Evolutionary conservation across 2,797 vertebrate genomes (phyloP), one percentile per base, ranked within the genome.

Genomic region (Aphelocoma californica): DNA sequence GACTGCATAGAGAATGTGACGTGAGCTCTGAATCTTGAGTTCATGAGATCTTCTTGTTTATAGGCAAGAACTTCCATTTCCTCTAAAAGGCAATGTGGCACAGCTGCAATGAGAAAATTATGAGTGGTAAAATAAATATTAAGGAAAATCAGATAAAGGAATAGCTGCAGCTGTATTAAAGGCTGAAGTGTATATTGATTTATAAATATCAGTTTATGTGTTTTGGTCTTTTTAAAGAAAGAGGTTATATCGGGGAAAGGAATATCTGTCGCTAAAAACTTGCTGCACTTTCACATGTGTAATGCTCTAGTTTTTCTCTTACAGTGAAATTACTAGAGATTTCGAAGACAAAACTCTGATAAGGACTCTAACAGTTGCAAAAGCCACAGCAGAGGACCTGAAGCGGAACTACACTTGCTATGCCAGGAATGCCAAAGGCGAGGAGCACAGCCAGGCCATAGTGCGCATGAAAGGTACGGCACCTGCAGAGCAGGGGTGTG

Each of bases 381-480:
- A 98, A 75, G 97, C 99, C 75, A 98, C 95, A 15, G 44, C 97
- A 1, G 97, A 98, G 34, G 99, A 99, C 88, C 96, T 99, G 96
- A 97, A 95, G 86, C 93, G 94, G 29, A 98, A 98, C 93, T 99
- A 98, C 29, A 98, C 98, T 73, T 99, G 99, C 95, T 98, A 98
- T 0, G 98, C 98, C 80, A 98, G 80, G 86, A 99, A 99, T 10
- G 42, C 71, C 38, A 78, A 12, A 53, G 99, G 98, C 29, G 93
- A 94, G 31, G 86, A 74, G 31, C 97, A 86, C 16, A 96, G 87
- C 60, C 95, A 97, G 70, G 98, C 98, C 12, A 13, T 77, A 6
- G 98, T 99, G 90, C 77, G 84, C 53, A 61, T 97, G 96, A 98
- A 99, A 96, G 98, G 99, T 99, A 96, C 98, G 62, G 64, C 11